Evolutionary conservation across 2,888 invertebrate species (phyloP).

Genomic region (Pyrgus malvae): DNA sequence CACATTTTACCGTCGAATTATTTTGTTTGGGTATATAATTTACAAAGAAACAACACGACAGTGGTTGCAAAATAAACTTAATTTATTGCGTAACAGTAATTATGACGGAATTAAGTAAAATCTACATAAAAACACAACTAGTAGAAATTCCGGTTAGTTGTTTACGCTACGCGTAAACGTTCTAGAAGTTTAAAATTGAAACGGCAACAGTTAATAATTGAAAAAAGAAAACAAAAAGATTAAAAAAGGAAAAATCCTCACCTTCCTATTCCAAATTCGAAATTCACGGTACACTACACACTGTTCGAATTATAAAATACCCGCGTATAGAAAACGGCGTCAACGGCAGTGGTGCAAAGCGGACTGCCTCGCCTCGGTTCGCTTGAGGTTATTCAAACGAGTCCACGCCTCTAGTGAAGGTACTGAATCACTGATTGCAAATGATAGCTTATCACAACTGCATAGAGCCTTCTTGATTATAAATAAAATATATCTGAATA

Average conservation of each 20-base stretch:
- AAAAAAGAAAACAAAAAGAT: background rate
- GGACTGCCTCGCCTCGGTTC: slow-evolving; percentile 48
- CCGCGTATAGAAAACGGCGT: slow-evolving; percentile 34
- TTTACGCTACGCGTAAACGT: background rate
- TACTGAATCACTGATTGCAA: slow-evolving; percentile 16
- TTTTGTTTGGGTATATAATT: too few relatives aligned
- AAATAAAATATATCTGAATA: too few relatives aligned
- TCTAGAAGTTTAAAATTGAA: background rate
- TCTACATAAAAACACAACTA: too few relatives aligned
- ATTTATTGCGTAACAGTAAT: too few relatives aligned
- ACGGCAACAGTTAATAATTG: background rate
- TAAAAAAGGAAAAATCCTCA: background rate
- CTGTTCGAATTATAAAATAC: slow-evolving; percentile 2
- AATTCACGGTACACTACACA: slow-evolving; percentile 8
- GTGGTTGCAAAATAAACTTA: too few relatives aligned
- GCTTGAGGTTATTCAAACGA: slow-evolving; percentile 25
- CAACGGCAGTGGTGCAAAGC: slow-evolving; percentile 50
- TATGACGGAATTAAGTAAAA: too few relatives aligned
- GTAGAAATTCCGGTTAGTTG: background rate
- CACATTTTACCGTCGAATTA: background rate
- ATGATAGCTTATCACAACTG: slow-evolving; percentile 16
- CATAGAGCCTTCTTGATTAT: slow-evolving; percentile 12
- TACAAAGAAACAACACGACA: too few relatives aligned
- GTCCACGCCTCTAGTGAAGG: slow-evolving; percentile 16
- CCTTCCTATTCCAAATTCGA: slow-evolving; percentile 2